These are phyloP conservation scores for Cynopterus sphinx DNA, from an alignment of 2,797 vertebrate genomes.

Conservation along the genomic window DNA sequence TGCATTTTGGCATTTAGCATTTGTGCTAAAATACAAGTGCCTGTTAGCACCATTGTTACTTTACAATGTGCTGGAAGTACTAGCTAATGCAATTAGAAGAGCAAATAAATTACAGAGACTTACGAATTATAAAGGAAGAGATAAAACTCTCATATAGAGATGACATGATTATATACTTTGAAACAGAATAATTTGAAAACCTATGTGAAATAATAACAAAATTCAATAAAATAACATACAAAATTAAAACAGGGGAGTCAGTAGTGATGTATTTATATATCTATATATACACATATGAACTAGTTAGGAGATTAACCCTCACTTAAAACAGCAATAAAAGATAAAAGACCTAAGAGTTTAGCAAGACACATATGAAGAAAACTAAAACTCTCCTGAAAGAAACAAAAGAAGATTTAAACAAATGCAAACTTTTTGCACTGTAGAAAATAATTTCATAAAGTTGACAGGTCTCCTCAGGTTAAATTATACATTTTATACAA, in stretches of 20 bases:
- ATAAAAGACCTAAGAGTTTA: not conserved
- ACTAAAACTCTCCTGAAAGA: not conserved
- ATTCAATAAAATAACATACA: not conserved
- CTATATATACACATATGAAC: not conserved
- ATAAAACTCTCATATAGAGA: not conserved
- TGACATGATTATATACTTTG: not conserved
- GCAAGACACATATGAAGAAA: not conserved
- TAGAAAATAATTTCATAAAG: not conserved
- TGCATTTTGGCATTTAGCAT: not conserved
- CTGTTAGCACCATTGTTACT: not conserved
- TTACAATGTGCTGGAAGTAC: not conserved
- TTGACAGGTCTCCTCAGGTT: not conserved
- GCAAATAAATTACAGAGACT: not conserved
- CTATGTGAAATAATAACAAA: not conserved
- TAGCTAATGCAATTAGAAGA: not conserved
- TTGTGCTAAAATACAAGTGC: not conserved
- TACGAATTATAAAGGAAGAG: not conserved
- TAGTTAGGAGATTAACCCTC: not conserved
- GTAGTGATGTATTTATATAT: not conserved
- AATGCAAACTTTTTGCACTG: not conserved
- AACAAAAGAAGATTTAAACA: not conserved
- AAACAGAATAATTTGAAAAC: not conserved
- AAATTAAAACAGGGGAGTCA: not conserved
- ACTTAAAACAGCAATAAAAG: not conserved
- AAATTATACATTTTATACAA: not conserved